phyloP scores from a whole-genome alignment of 2,888 invertebrate species.

The Lingula anatina region DNA sequence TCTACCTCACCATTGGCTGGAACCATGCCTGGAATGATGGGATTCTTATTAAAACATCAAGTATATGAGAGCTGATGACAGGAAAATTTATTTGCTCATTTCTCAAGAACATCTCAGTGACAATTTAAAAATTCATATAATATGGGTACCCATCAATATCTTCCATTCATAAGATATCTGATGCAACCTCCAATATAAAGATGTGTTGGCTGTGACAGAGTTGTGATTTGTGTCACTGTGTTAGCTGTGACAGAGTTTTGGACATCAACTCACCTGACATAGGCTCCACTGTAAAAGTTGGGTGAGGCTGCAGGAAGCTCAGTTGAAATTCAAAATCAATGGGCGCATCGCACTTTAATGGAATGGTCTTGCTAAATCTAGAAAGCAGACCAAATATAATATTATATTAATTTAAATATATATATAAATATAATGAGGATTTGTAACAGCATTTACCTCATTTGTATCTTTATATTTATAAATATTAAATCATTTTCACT shows the following conservation, averaged over 20 bases:
- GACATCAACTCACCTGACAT: constrained; percentile 33
- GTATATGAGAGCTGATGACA: too few relatives aligned
- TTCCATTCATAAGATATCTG: too few relatives aligned
- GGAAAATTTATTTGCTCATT: too few relatives aligned
- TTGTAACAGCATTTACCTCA: too few relatives aligned
- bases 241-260: not conserved
- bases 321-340: constrained; percentile 51
- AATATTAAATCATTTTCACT: too few relatives aligned
- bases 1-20: constrained; percentile 44
- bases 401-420: too few relatives aligned
- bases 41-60: too few relatives aligned
- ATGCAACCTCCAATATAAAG: not conserved
- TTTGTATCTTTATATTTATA: too few relatives aligned
- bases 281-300: constrained; percentile 44
- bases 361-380: constrained; percentile 33
- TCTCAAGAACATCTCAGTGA: too few relatives aligned
- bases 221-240: not conserved
- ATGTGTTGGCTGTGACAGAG: not conserved
- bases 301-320: constrained; percentile 39
- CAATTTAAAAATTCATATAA: too few relatives aligned
- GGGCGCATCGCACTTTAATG: constrained; percentile 43
- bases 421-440: too few relatives aligned
- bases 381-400: constrained; percentile 9
- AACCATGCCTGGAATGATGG: constrained; percentile 48
- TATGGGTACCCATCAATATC: too few relatives aligned